Evolutionary conservation across 2,113 vertebrate genomes (phyloP), one percentile per base, ranked within the genome.

Genomic region (Hyaena hyaena): DNA sequence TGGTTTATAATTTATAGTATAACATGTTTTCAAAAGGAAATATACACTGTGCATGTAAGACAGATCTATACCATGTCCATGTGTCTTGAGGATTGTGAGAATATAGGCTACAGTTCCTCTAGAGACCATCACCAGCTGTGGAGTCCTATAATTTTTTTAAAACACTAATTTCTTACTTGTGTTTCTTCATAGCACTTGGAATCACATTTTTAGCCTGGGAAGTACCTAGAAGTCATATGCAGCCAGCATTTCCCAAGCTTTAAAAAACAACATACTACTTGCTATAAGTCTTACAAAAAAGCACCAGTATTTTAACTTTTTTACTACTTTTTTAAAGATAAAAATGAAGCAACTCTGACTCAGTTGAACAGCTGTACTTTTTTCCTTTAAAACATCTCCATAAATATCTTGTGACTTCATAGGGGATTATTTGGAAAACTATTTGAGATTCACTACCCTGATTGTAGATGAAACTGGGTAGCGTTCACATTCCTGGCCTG

Each of bases 381-480:
- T 48, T 97, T 94, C 5, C 33, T 81, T 24, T 53, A 66, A 83
- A 24, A 96, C 26, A 92, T 11, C 33, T 96, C 55, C 35, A 65
- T 95, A 53, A 89, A 90, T 73, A 81, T n/a, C 35, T 61, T 86
- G 31, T 15, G 53, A 7, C 35, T 92, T 92, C 50, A 90, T 39
- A 94, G 77, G 93, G 7, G 45, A 79, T 93, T 95, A 43, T 61
- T 91, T 93, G 68, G 87, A 92, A 96, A 92, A 69, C 7, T 26
- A 31, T 65, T 35, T 66, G n/a, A 86, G 45, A 80, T 88, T 92
- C 11, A 96, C 10, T 73, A 68, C 21, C 23, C 43, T 86, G 50
- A 83, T 95, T 96, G 92, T 88, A 96, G 17, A 90, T 80, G 28
- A 97, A 91, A 58, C 26, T 88, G n/a, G 66, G 35, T 61, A 83